Evolutionary conservation across 2,113 vertebrate genomes (phyloP), one percentile per base, ranked within the genome.

Genomic region (Pimephales promelas): DNA sequence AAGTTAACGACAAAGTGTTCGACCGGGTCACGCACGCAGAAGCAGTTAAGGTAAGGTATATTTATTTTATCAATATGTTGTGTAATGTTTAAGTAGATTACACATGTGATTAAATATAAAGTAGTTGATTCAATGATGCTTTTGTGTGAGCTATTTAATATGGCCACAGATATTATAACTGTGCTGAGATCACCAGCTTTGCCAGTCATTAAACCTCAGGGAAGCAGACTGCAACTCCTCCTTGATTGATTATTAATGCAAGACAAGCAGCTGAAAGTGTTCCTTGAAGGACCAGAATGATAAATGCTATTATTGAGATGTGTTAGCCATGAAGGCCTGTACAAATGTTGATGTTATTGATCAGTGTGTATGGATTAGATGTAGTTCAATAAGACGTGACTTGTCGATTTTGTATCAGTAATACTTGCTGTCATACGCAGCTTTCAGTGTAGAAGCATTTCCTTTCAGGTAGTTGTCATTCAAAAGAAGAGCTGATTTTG

Each of bases 1-100:
- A 95, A 34, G 97, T 97, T 87, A 99, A 99, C 85, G 97, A 97
- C 88, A 96, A 96, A 90, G 93, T 97, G 10, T 93, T 99, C 84
- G 95, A 98, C 31, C 93, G 96, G 75, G 95, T 97, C 89, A 98
- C 96, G 3, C 98, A 99, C 61, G 95, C 95, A 0, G 97, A 99
- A 36, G 98, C 98, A 0, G 98, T 99, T 66, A 98, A 98, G 96
- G 98, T 98, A 91, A 87, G 93, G 13, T 80, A 13, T 24, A 26
- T 43, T 31, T 66, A 14, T 57, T 62, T 14, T 57, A 28, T 72
- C 56, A 22, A 31, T 28, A 74, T 54, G 5, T 28, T 20, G 26
- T 34, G 13, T 49, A 8, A 64, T 9, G 61, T 14, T 31, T 31
- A 66, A 34, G 1, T 66, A 28, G 26, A 62, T 16, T 62, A 31